Conservation (phyloP, 2,888 invertebrate species). For the Idaea biselata region DNA sequence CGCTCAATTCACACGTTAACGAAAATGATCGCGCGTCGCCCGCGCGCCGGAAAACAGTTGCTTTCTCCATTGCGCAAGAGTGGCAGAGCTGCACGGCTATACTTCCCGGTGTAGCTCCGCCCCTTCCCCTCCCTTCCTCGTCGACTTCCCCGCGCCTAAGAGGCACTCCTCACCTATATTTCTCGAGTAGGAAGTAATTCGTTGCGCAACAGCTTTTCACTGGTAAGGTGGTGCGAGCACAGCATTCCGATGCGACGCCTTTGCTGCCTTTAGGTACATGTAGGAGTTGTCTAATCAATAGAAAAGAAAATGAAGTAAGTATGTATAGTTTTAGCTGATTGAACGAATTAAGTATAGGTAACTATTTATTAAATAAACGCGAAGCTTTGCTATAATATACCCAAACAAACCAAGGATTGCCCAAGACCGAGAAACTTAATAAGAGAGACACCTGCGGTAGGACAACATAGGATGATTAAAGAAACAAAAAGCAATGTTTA, state of each 20-base stretch:
- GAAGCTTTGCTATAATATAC: too few relatives aligned
- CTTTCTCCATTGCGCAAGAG: slow-evolving; percentile 77
- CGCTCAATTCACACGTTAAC: slow-evolving; percentile 78
- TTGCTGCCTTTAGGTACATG: not conserved
- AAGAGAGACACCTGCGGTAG: too few relatives aligned
- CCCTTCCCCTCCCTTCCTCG: slow-evolving; percentile 25
- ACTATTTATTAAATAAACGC: too few relatives aligned
- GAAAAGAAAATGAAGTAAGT: too few relatives aligned
- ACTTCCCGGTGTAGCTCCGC: slow-evolving; percentile 50
- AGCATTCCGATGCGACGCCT: slow-evolving; percentile 38
- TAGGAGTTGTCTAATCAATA: not conserved
- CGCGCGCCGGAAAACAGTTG: slow-evolving; percentile 59
- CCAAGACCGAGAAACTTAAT: too few relatives aligned
- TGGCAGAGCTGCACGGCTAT: slow-evolving; percentile 47
- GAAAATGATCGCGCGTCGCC: slow-evolving; percentile 71
- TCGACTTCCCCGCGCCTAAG: slow-evolving; percentile 25
- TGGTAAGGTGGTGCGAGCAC: slow-evolving; percentile 10
- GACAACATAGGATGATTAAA: too few relatives aligned
- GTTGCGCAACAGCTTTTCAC: slow-evolving; percentile 68
- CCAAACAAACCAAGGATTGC: too few relatives aligned
- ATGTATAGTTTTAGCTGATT: too few relatives aligned
- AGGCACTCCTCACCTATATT: slow-evolving; percentile 73
- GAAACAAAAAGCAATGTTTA: too few relatives aligned
- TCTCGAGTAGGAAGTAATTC: slow-evolving; percentile 64
- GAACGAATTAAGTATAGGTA: too few relatives aligned